phyloP scores from a whole-genome alignment of 2,888 invertebrate genomes.

The Drosophila algonquin region DNA sequence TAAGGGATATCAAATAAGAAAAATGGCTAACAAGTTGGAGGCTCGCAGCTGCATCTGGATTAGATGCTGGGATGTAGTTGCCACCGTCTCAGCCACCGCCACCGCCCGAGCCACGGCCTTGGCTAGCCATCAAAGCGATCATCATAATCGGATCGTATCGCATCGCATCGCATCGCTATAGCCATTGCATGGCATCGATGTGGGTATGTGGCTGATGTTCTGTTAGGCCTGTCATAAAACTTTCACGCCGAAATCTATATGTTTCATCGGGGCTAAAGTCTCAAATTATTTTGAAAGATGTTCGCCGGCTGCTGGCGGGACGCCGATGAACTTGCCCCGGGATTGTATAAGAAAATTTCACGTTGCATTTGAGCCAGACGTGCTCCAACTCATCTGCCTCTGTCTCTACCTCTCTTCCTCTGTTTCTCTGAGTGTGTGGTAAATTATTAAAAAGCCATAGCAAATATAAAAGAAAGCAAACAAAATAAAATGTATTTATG shows the following conservation, averaged over 20 bases:
- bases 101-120: constrained; percentile 41
- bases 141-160: constrained; percentile 58
- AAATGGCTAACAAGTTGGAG: constrained; percentile 51
- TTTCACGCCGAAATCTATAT: constrained; percentile 75
- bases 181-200: constrained; percentile 4
- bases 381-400: constrained; percentile 1
- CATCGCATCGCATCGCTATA: constrained; percentile 5
- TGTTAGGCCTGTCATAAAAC: constrained; percentile 70
- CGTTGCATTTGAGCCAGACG: constrained; percentile 48
- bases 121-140: constrained; percentile 61
- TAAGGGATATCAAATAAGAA: constrained; percentile 20
- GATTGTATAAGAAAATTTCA: constrained; percentile 69
- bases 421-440: constrained; percentile 35
- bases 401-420: constrained; percentile 2
- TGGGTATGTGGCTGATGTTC: constrained; percentile 22
- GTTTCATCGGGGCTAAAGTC: constrained; percentile 61
- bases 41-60: constrained; percentile 70
- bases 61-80: constrained; percentile 52
- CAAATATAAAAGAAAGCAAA: constrained; percentile 70
- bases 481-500: constrained; percentile 72
- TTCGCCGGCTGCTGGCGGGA: constrained; percentile 18
- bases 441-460: constrained; percentile 71
- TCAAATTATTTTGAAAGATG: constrained; percentile 39
- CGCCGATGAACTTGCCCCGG: constrained; percentile 47
- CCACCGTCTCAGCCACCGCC: constrained; percentile 19